These are phyloP conservation scores for Dermatemys mawii DNA, from an alignment of 2,113 vertebrate genomes.

Conservation along the genomic window DNA sequence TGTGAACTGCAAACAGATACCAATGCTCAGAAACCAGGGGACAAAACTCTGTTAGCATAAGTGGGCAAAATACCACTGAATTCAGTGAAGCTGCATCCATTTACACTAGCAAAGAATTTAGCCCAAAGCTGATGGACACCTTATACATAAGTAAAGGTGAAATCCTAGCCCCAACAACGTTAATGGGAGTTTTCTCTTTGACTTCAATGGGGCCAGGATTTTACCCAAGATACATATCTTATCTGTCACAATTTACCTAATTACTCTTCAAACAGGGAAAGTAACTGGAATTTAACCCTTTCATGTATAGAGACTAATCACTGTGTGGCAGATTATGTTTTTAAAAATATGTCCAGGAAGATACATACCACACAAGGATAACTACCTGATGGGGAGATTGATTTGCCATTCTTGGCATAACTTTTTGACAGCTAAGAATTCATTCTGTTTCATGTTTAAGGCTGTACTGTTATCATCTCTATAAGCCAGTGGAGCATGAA, in stretches of 20 bases:
- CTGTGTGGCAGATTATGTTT: background rate
- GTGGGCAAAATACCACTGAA: background rate
- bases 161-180: background rate
- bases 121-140: background rate
- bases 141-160: background rate
- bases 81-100: background rate
- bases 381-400: background rate
- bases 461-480: background rate
- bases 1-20: background rate
- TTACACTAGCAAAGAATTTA: rapidly evolving
- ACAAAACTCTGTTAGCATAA: background rate
- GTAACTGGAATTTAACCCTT: background rate
- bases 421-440: background rate
- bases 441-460: background rate
- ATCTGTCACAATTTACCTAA: background rate
- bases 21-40: background rate
- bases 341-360: background rate
- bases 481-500: background rate
- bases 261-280: background rate
- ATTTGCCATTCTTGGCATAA: background rate
- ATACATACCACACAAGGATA: background rate
- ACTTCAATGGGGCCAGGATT: rapidly evolving
- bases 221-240: background rate
- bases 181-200: background rate
- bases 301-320: background rate